Base-by-base conservation (phyloP, 92 coral and sea anemone genomes). In the Porites evermanni region DNA sequence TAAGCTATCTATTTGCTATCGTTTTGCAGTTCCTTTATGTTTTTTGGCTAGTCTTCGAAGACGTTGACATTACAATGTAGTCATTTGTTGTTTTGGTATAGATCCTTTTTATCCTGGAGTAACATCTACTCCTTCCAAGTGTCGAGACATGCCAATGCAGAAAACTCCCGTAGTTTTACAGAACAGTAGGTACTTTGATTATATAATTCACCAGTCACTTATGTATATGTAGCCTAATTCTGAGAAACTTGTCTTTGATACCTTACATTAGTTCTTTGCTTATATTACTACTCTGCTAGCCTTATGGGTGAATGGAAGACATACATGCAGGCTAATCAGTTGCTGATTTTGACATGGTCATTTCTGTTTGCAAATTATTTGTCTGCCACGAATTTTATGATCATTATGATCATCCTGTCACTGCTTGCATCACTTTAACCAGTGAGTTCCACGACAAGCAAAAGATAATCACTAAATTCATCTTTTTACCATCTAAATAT, bases 141-240 rank as follows among this genome's bases (percentile, higher is more conserved):
- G 38, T 74, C 6, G 65, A 74, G 16, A 74, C 17, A 66, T 53
- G 79, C 79, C 79, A 20, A n/a, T 74, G 3, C 65, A 53, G 79
- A 14, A 53, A 19, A 74, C 38, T 74, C 79, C 79, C 18, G 65
- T 74, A 18, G 79, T 74, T 74, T 74, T 74, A 74, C 79, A 74
- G 47, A 74, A 74, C 79, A 74, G 16, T 53, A 74, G 64, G 65
- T 53, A 74, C 19, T 73, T 44, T 16, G 38, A 73, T 44, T 73
- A 50, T 52, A 73, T 50, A 73, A 50, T 73, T 69, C 44, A 69
- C 73, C 73, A 69, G 78, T 50, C 56, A 52, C 10, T 73, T 73
- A 0, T 73, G 61, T 73, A 4, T 21, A 11, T 73, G 61, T 73
- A 12, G 3, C 68, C 20, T 14, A 16, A 7, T 7, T 64, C 20